Base-by-base conservation (phyloP, 2,797 vertebrate genomes). In the Sebastes minor region DNA sequence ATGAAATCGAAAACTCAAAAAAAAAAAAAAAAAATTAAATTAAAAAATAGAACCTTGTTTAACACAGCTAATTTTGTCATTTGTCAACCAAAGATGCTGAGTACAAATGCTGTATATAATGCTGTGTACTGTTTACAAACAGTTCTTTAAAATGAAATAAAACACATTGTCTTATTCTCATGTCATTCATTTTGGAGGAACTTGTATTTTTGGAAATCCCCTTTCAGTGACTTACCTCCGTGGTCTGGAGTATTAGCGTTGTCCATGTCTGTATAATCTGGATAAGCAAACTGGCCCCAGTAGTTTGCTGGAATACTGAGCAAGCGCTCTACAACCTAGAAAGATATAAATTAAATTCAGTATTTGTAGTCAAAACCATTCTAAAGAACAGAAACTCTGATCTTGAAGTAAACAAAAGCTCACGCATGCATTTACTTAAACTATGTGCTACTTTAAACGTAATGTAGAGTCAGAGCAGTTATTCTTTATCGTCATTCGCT, bases 291-390 rank as follows among this genome's bases (percentile, higher is more conserved):
- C 90, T 96, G 96, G 88, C 92, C 96, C 98, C 98, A 99, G 86
- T 97, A 99, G 25, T 95, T 96, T 87, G 87, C 71, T 2, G 97
- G 96, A 86, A 99, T 92, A 83, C 93, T 94, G 65, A 99, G 94
- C 56, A 99, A 89, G 30, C 96, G 93, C 85, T 98, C 97, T 22
- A 99, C 78, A 2, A 99, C 95, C 98, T 99, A 59, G 10, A 53
- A 66, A 83, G 52, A 78, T 2, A 79, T 3, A 30, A 33, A 55
- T 68, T 8, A 10, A 46, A 68, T 32, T 2, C 22, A 80, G 20
- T 13, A 52, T 49, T 69, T 27, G 22, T 32, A 6, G 59, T 60
- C 3, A 63, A 68, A 84, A 74, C n/a, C 1, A 5, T n/a, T 57
- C 1, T 23, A n/a, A 55, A 52, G 11, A 33, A 33, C n/a, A 72